Evolutionary conservation across 2,888 invertebrate genomes (phyloP).

Genomic region (Meganola albula): DNA sequence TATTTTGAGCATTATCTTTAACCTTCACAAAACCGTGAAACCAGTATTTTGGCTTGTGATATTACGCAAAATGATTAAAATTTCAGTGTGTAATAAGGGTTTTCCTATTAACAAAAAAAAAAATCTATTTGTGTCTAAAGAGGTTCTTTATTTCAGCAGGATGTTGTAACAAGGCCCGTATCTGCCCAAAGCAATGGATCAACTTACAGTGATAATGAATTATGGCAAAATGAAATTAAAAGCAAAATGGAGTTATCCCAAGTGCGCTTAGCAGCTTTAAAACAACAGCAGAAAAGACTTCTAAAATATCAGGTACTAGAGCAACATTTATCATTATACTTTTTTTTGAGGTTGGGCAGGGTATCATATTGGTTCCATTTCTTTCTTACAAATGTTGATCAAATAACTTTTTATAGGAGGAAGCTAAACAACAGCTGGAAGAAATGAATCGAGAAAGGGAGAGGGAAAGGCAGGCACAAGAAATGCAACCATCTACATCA

Average conservation of each 20-base stretch:
- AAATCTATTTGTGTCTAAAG: too few species aligned
- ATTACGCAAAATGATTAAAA: too few species aligned
- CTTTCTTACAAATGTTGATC: too few species aligned
- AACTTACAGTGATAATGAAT: constrained; percentile 71
- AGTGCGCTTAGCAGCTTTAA: constrained; percentile 74
- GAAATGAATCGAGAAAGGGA: constrained; percentile 61
- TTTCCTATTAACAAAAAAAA: too few species aligned
- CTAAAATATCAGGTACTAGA: constrained; percentile 72
- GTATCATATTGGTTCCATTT: too few species aligned
- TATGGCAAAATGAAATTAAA: constrained; percentile 77
- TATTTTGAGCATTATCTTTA: too few species aligned
- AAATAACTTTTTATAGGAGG: constrained; percentile 53
- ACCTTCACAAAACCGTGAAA: too few species aligned
- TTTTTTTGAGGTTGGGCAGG: too few species aligned
- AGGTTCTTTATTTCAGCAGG: constrained; percentile 39
- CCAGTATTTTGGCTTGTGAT: too few species aligned
- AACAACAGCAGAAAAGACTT: constrained; percentile 77
- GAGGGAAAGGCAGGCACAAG: constrained; percentile 52
- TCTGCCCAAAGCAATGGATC: constrained; percentile 71
- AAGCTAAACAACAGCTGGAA: constrained; percentile 70
- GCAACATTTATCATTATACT: too few species aligned
- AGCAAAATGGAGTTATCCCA: constrained; percentile 80
- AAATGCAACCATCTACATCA: constrained; percentile 55
- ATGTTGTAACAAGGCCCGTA: constrained; percentile 65
- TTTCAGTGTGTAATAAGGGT: too few species aligned